Base-by-base conservation (phyloP, 2,797 vertebrate species). In the Spinus pinus region DNA sequence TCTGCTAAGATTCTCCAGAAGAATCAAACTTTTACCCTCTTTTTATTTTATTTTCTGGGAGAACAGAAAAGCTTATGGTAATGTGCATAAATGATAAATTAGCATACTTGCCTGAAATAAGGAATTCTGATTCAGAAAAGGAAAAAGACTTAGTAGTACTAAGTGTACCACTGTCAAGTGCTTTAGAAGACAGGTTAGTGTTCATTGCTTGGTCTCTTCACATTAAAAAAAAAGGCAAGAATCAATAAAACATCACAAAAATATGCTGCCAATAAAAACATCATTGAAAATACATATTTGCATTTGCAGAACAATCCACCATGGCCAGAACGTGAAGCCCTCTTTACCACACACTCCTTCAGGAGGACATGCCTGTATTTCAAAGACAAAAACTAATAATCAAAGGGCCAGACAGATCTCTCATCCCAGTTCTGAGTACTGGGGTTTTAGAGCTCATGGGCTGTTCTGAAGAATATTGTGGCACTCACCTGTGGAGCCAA, bases 101-200 rank as follows among this genome's bases (percentile, higher is more conserved):
- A 61, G 31, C 60, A 37, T 27, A 21, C 13, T 81, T 61, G 8
- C 35, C 56, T 88, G 61, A 95, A 90, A 93, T 73, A 92, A 94
- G 69, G 85, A 89, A 92, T 89, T 94, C 82, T 82, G 86, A 95
- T 91, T 94, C 88, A 91, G 42, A 57, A 69, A 70, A 90, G 65
- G 74, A 93, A 84, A 96, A 95, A 95, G 56, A 54, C 37, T 85
- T 57, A 57, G 28, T 62, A 87, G 18, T 65, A 54, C 33, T 58
- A 49, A 24, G 1, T 46, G 49, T 64, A 23, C 23, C 42, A 73
- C 79, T 95, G 78, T 41, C 86, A 96, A 94, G 44, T 81, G 47
- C 46, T 86, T 94, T 67, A 84, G 93, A 90, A 91, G 60, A 67
- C 17, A 86, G 15, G 28, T 73, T 86, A 51, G 22, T 42, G n/a